Conservation (phyloP, 1,140 invertebrate species). For the Leptinotarsa lineolata region DNA sequence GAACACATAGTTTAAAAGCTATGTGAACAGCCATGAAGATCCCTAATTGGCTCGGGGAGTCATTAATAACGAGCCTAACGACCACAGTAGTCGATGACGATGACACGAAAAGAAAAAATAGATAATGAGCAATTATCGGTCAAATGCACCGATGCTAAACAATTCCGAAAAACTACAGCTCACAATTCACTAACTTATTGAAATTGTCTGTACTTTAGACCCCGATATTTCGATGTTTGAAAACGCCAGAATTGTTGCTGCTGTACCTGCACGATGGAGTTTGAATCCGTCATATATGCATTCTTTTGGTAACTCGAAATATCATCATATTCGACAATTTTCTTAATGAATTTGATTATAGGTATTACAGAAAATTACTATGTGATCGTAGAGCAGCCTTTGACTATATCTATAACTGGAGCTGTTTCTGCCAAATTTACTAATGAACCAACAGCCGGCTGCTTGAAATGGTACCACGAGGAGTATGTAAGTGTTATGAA, state of each 20-base stretch:
- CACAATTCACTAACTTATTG: neutral
- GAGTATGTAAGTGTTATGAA: constrained; percentile 62
- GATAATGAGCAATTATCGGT: no score
- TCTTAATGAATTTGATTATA: constrained; percentile 30
- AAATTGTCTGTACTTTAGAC: constrained; percentile 27
- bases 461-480: constrained; percentile 73
- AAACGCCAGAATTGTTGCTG: constrained; percentile 69
- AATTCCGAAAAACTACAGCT: neutral
- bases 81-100: no score
- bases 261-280: constrained; percentile 72
- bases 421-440: constrained; percentile 64
- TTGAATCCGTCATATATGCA: constrained; percentile 86
- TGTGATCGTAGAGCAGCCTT: constrained; percentile 82
- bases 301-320: constrained; percentile 70
- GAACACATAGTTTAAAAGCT: no score
- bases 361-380: constrained; percentile 80
- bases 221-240: constrained; percentile 66
- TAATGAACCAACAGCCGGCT: constrained; percentile 66
- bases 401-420: constrained; percentile 69
- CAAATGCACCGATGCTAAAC: no score
- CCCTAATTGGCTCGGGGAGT: no score
- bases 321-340: no score
- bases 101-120: no score
- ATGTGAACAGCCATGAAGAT: no score
- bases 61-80: no score